Conservation (phyloP, 2,888 invertebrate species). For the Metopia argyrocephala region DNA sequence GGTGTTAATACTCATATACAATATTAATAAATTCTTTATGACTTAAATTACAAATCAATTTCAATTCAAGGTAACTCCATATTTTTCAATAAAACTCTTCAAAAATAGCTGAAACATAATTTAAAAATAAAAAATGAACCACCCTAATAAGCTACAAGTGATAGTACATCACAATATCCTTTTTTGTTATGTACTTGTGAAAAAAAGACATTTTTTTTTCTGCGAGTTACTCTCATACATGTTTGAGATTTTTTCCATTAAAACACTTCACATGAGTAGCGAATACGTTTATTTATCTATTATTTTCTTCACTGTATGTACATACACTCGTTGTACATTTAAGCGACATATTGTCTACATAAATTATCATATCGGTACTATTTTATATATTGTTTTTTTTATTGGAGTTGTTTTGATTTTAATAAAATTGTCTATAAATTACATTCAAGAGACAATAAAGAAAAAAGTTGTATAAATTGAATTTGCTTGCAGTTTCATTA, state of each 20-base stretch:
- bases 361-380: constrained; percentile 18
- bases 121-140: background rate
- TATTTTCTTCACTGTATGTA: background rate
- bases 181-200: background rate
- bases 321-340: background rate
- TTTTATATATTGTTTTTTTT: background rate
- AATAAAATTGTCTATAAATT: background rate
- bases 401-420: background rate
- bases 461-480: no score
- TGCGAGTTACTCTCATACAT: background rate
- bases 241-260: constrained; percentile 12
- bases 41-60: no score
- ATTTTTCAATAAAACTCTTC: no score
- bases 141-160: background rate
- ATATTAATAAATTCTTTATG: no score
- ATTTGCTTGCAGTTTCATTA: no score
- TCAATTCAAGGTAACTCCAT: no score
- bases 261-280: background rate
- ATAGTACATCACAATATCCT: background rate
- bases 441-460: no score
- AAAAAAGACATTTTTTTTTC: background rate
- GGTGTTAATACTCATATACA: no score
- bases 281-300: background rate
- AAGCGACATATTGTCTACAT: constrained; percentile 28
- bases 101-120: no score